Conservation (phyloP, 2,888 invertebrate species). For the Microctonus aethiopoides region DNA sequence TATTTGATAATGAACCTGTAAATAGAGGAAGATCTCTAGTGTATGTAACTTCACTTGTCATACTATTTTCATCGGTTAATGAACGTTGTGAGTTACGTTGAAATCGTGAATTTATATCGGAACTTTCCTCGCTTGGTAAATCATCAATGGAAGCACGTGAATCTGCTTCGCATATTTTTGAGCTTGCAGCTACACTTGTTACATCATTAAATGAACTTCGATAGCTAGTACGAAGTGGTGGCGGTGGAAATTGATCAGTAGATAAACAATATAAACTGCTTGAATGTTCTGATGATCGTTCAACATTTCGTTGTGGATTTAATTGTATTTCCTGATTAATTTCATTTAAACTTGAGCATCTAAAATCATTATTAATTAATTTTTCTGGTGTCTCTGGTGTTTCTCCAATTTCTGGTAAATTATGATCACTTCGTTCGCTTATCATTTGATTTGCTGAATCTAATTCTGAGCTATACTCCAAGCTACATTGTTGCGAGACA, state of each 20-base stretch:
- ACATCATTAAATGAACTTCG: constrained; percentile 60
- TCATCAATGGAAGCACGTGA: constrained; percentile 54
- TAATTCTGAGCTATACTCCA: constrained; percentile 75
- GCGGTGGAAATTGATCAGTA: constrained; percentile 40
- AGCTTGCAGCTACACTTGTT: constrained; percentile 49
- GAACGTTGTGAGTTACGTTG: constrained; percentile 43
- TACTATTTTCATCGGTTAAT: constrained; percentile 46
- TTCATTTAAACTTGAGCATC: constrained; percentile 38
- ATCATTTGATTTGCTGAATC: constrained; percentile 59
- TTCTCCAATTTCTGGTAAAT: constrained; percentile 60
- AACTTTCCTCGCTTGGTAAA: constrained; percentile 47
- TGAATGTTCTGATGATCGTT: constrained; percentile 53
- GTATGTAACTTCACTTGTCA: constrained; percentile 48
- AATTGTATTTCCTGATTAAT: constrained; percentile 24
- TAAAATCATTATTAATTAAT: constrained; percentile 32
- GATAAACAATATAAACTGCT: constrained; percentile 57
- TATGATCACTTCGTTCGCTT: constrained; percentile 61
- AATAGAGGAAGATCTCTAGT: constrained; percentile 22
- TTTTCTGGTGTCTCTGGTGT: constrained; percentile 45
- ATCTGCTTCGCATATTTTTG: constrained; percentile 49
- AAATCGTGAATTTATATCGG: constrained; percentile 39
- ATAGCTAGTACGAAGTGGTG: constrained; percentile 48
- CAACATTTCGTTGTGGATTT: constrained; percentile 31
- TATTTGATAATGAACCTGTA: constrained; percentile 40
- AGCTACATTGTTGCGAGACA: constrained; percentile 78